These are phyloP conservation scores for Styela plicata DNA, from an alignment of 23 tunicate species.

Conservation along the genomic window DNA sequence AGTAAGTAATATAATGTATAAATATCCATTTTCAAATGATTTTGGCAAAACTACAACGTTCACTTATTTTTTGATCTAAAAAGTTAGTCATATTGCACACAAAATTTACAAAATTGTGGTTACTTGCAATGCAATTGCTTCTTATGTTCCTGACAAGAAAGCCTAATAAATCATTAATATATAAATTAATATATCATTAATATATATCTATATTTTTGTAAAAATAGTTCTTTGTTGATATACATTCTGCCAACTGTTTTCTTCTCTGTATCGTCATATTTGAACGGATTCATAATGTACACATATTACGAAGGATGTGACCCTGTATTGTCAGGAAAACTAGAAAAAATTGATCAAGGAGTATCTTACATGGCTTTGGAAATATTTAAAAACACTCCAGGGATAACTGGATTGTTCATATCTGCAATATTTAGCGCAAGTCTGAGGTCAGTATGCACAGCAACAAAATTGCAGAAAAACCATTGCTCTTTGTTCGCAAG, in stretches of 20 bases:
- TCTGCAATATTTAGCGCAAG: constrained; percentile 15
- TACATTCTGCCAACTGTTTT: neutral
- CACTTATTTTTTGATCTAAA: no score
- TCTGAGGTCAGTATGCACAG: constrained; percentile 9
- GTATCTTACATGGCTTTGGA: constrained; percentile 11
- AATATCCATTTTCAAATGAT: no score
- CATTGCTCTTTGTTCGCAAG: no score
- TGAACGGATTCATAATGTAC: constrained; percentile 12
- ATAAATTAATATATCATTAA: no score
- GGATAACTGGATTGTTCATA: constrained; percentile 9
- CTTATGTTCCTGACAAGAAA: no score
- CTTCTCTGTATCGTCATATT: neutral
- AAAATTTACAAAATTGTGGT: no score
- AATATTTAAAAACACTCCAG: constrained; percentile 1
- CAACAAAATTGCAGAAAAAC: no score
- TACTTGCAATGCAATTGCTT: no score
- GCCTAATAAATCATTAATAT: no score
- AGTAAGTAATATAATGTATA: no score
- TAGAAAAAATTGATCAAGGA: neutral
- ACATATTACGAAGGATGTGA: constrained; percentile 10
- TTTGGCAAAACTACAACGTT: neutral
- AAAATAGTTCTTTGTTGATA: neutral
- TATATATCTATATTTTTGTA: neutral
- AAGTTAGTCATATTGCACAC: no score
- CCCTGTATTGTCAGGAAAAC: neutral